A percentile compares a stretch with the other conserved stretches of the same genome.
Conservation (phyloP, 2,797 vertebrate genomes). For the Buceros bicornis region DNA sequence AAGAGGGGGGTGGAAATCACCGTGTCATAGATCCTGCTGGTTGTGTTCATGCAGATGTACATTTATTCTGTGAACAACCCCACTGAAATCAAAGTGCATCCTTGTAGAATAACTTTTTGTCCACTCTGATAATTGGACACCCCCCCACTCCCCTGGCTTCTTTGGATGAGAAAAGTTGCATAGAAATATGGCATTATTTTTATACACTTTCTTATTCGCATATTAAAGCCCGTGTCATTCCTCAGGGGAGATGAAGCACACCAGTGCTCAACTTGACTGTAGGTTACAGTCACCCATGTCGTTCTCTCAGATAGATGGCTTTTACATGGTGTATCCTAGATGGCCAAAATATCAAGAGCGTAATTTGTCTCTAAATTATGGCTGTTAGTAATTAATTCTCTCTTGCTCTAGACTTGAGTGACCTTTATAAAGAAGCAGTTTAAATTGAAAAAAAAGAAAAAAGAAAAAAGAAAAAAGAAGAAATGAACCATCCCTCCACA, state of each 20-base stretch:
- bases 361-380: conserved; percentile 67
- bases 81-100: neutral
- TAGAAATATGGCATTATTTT: neutral
- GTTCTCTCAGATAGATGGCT: conserved; percentile 32
- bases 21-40: neutral
- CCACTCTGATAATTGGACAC: neutral
- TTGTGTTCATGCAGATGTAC: neutral
- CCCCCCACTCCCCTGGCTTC: neutral
- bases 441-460: neutral
- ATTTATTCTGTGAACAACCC: neutral
- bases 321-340: neutral
- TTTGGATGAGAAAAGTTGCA: neutral
- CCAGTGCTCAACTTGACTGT: neutral
- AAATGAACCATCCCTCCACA: neutral
- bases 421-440: conserved; percentile 47
- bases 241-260: neutral
- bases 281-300: neutral
- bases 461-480: neutral
- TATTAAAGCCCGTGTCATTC: conserved; percentile 4
- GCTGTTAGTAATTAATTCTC: conserved; percentile 58
- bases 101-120: neutral
- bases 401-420: conserved; percentile 42
- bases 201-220: neutral
- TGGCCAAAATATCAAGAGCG: conserved; percentile 40
- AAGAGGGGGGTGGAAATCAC: neutral